These are phyloP conservation scores for Drosophila nr. medialis DNA, from an alignment of 2,888 invertebrate genomes.

Conservation along the genomic window DNA sequence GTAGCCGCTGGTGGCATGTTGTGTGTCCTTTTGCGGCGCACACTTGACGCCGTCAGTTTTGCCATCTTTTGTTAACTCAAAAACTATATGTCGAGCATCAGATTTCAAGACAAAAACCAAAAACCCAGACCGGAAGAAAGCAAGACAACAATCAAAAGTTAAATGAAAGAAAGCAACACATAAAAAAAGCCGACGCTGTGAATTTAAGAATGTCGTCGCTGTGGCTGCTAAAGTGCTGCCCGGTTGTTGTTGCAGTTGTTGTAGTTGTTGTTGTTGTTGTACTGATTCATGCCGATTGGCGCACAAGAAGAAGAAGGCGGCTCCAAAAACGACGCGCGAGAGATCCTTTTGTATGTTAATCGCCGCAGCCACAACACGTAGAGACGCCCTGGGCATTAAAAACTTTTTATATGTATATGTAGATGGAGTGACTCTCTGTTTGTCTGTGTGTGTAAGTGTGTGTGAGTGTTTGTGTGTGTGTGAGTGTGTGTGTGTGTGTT, in stretches of 20 bases:
- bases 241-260: conserved; percentile 1
- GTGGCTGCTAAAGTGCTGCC: conserved; percentile 54
- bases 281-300: conserved; percentile 77
- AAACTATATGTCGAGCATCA: conserved; percentile 57
- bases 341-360: conserved; percentile 83
- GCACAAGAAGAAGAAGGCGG: conserved; percentile 68
- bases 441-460: neutral
- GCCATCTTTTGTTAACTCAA: conserved; percentile 8
- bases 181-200: conserved; percentile 18
- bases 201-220: conserved; percentile 53
- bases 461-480: neutral
- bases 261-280: neutral
- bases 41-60: conserved; percentile 74
- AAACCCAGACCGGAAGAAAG: conserved; percentile 43
- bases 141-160: neutral
- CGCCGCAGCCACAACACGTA: conserved; percentile 61
- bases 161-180: conserved; percentile 11
- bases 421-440: neutral
- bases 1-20: conserved; percentile 50
- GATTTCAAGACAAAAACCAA: conserved; percentile 65
- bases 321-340: conserved; percentile 64
- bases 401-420: neutral
- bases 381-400: conserved; percentile 45
- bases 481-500: conserved; percentile 13
- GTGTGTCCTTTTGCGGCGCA: conserved; percentile 44